A percentile compares a stretch with the other conserved stretches of the same genome.
Evolutionary conservation across 92 coral and sea anemone genomes (phyloP).

Genomic region (Micromussa lordhowensis): DNA sequence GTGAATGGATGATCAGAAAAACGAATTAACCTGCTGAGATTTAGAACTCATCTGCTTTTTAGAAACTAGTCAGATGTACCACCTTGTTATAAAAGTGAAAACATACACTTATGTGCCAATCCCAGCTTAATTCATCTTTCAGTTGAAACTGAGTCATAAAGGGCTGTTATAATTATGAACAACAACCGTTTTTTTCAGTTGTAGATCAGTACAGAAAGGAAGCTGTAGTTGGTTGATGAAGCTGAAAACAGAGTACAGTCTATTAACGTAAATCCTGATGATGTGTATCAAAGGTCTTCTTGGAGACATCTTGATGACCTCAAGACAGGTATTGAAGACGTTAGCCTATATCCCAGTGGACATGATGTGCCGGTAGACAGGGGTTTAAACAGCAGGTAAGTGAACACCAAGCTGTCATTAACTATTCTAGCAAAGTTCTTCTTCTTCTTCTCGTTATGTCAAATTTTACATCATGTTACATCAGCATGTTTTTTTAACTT

Average conservation of each 20-base stretch:
- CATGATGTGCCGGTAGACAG: no score
- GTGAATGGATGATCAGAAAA: no score
- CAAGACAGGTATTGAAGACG: slow-evolving; percentile 1
- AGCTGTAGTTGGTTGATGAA: slow-evolving; percentile 1
- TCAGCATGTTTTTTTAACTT: no score
- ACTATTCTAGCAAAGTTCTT: not conserved
- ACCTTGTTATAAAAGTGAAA: no score
- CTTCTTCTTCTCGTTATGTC: no score
- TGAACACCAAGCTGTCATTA: not conserved
- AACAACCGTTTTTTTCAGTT: not conserved
- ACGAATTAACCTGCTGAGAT: no score
- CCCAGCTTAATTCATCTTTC: no score
- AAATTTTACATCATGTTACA: no score
- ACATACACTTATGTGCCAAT: no score
- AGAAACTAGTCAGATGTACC: no score
- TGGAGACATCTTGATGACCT: not conserved
- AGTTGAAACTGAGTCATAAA: not conserved
- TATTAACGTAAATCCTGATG: not conserved
- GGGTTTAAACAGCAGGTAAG: not conserved
- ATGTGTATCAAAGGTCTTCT: not conserved
- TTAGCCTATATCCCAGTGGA: not conserved
- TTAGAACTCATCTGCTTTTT: no score
- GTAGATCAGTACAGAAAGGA: not conserved
- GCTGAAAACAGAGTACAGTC: not conserved
- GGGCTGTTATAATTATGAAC: no score